Percentiles rank a stretch among this genome's conserved stretches.
Evolutionary conservation across 92 coral and sea anemone species (phyloP).

Genomic region (Micromussa lordhowensis): DNA sequence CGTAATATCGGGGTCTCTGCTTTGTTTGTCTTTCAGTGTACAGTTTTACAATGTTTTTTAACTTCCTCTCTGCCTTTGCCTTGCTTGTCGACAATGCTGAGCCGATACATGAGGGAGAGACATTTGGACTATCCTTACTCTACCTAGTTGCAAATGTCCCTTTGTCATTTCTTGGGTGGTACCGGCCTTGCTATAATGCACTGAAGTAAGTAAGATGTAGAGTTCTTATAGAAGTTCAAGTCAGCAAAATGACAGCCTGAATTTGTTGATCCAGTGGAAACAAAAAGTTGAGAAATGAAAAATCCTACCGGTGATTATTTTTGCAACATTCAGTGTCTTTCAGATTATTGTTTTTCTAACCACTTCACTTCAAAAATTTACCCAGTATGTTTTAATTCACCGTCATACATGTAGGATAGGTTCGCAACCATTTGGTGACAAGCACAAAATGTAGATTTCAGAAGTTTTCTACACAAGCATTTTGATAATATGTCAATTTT

Average conservation of each 20-base stretch:
- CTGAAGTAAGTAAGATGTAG: slow-evolving; percentile 79
- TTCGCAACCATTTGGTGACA: background rate
- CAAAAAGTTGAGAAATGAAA: background rate
- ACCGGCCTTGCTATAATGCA: slow-evolving; percentile 94
- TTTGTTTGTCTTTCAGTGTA: slow-evolving; percentile 78
- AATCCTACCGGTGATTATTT: too few species aligned
- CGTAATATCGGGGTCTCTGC: slow-evolving; percentile 3
- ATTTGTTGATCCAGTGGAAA: background rate
- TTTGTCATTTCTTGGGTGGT: slow-evolving; percentile 89
- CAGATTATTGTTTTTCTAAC: too few species aligned
- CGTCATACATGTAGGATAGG: too few species aligned
- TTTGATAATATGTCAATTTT: too few species aligned
- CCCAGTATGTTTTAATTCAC: too few species aligned
- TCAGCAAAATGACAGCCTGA: slow-evolving; percentile 26
- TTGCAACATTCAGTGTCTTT: too few species aligned
- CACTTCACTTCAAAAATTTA: too few species aligned
- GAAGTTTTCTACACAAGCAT: background rate
- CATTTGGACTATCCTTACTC: slow-evolving; percentile 82
- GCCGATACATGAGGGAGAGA: slow-evolving; percentile 57
- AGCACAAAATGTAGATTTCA: background rate
- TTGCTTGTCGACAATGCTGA: slow-evolving; percentile 57
- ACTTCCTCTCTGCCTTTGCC: slow-evolving; percentile 88
- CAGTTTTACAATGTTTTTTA: slow-evolving; percentile 79
- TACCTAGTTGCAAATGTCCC: slow-evolving; percentile 83
- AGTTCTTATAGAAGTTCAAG: slow-evolving; percentile 1